phyloP scores from a whole-genome alignment of 1,140 invertebrate genomes.

The Notospermus geniculatus region DNA sequence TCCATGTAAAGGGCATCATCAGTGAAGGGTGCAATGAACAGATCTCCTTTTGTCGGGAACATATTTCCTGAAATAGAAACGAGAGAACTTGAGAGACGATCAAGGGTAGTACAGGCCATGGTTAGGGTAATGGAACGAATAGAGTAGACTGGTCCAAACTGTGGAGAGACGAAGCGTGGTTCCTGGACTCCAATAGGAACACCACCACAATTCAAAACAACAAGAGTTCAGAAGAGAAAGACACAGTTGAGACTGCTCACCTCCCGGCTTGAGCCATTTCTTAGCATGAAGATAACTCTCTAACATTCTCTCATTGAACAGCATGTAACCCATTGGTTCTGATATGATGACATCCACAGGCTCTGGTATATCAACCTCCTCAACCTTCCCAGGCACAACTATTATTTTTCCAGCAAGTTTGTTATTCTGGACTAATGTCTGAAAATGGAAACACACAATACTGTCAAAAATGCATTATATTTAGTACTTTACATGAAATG shows the following conservation, averaged over 20 bases:
- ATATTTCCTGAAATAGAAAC: conserved; percentile 66
- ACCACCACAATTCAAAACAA: too few relatives aligned
- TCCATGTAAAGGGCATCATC: conserved; percentile 98
- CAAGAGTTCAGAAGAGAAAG: neutral
- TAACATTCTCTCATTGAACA: conserved; percentile 99
- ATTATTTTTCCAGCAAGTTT: conserved; percentile 67
- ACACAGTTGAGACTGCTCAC: too few relatives aligned
- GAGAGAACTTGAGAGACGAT: neutral
- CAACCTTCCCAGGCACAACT: conserved; percentile 96
- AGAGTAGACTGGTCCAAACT: too few relatives aligned
- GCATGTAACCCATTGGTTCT: conserved; percentile 99
- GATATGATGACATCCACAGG: conserved; percentile 96
- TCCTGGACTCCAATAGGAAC: too few relatives aligned
- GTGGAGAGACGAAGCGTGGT: too few relatives aligned
- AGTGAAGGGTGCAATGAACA: conserved; percentile 97
- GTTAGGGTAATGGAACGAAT: too few relatives aligned
- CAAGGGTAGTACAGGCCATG: too few relatives aligned
- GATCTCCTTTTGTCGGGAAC: conserved; percentile 94
- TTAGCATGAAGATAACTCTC: conserved; percentile 98
- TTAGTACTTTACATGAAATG: too few relatives aligned
- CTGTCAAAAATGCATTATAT: too few relatives aligned
- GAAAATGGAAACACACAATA: conserved; percentile 21
- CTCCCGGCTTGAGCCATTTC: conserved; percentile 92
- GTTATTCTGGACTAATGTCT: conserved; percentile 85
- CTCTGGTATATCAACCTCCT: conserved; percentile 95